Percentiles rank a stretch among this genome's conserved stretches.
Evolutionary conservation across 2,113 vertebrate species (phyloP).

Genomic region (Thalassarche chlororhynchos): DNA sequence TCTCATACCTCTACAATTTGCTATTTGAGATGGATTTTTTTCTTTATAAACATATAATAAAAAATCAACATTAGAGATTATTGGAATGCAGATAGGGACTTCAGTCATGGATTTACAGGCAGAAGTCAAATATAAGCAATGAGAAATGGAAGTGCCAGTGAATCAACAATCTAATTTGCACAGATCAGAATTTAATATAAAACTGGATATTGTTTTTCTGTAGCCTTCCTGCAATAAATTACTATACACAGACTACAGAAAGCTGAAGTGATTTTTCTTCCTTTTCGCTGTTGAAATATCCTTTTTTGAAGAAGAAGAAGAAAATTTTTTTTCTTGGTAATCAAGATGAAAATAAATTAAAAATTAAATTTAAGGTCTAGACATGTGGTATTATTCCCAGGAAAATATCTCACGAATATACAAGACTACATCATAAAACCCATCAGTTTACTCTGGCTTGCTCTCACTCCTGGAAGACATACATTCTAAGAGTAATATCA

Average conservation of each 20-base stretch:
- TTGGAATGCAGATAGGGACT: constrained; percentile 20
- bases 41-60: constrained; percentile 16
- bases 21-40: neutral
- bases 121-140: constrained; percentile 36
- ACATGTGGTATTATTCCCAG: neutral
- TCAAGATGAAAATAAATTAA: neutral
- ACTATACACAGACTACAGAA: neutral
- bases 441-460: neutral
- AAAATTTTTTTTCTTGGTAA: neutral
- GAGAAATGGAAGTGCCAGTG: constrained; percentile 39
- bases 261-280: neutral
- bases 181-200: constrained; percentile 55
- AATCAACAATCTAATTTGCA: constrained; percentile 57
- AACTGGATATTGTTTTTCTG: constrained; percentile 26
- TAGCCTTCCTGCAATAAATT: constrained; percentile 17
- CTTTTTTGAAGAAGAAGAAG: neutral
- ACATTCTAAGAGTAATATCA: neutral
- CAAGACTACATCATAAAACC: neutral
- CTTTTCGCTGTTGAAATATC: neutral
- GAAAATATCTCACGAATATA: neutral
- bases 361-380: neutral
- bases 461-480: neutral
- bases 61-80: neutral
- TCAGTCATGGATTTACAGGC: constrained; percentile 20
- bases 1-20: neutral